Evolutionary conservation across 2,888 invertebrate species (phyloP).

Genomic region (Chloromyia formosa): DNA sequence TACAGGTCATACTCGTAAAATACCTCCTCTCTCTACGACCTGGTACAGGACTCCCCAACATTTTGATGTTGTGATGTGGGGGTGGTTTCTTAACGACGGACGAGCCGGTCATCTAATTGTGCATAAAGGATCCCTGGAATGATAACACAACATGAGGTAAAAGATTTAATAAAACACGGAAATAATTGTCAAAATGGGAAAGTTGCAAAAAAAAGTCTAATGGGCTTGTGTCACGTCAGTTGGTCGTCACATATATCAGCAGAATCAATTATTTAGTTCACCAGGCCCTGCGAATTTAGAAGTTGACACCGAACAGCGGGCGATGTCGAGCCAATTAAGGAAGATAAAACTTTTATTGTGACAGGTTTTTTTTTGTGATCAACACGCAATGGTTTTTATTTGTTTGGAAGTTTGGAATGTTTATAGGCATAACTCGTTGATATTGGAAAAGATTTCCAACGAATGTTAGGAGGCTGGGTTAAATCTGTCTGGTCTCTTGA

Average conservation of each 20-base stretch:
- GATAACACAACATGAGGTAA: neutral
- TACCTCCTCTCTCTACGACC: neutral
- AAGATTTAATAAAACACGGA: conserved; percentile 9
- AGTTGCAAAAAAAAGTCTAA: conserved; percentile 6
- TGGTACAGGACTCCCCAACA: too few relatives aligned
- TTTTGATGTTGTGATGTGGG: too few relatives aligned
- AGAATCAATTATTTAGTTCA: conserved; percentile 20
- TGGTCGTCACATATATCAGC: neutral
- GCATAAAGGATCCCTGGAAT: neutral
- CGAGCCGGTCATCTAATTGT: neutral
- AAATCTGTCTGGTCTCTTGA: too few relatives aligned
- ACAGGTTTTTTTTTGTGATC: neutral
- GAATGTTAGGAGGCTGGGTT: too few relatives aligned
- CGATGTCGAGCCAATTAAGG: neutral
- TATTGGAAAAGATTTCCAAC: too few relatives aligned
- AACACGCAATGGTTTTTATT: neutral
- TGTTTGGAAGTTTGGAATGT: too few relatives aligned
- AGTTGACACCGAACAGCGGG: neutral
- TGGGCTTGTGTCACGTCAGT: conserved; percentile 24
- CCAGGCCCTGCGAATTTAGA: neutral
- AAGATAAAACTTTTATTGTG: neutral
- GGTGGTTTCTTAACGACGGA: too few relatives aligned
- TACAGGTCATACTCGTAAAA: neutral
- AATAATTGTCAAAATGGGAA: neutral
- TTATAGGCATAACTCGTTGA: too few relatives aligned